These are phyloP conservation scores for Cephus runcator DNA, from an alignment of 2,888 invertebrate species.

Conservation along the genomic window DNA sequence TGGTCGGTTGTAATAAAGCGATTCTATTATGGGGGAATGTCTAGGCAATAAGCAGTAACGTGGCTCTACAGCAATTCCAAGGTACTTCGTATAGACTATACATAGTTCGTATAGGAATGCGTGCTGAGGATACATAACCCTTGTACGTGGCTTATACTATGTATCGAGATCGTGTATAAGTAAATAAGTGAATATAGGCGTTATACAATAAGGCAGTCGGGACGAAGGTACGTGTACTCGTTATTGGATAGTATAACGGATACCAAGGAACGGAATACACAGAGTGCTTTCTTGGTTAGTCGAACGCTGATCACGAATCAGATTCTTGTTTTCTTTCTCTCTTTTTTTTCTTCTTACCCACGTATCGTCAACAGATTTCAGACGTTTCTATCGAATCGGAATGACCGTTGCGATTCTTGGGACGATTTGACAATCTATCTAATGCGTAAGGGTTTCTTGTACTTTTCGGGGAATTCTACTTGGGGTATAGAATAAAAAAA, in stretches of 20 bases:
- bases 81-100: not conserved
- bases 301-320: not conserved
- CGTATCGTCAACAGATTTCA: not conserved
- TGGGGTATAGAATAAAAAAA: not conserved
- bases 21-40: constrained; percentile 34
- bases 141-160: not conserved
- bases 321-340: not conserved
- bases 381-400: too few relatives aligned
- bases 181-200: not conserved
- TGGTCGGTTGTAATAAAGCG: constrained; percentile 30
- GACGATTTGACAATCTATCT: not conserved
- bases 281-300: not conserved
- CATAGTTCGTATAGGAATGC: constrained; percentile 8
- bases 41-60: constrained; percentile 41
- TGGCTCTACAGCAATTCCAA: constrained; percentile 19
- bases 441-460: not conserved
- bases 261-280: not conserved
- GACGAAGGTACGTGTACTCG: not conserved
- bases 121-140: constrained; percentile 8
- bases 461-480: not conserved
- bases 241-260: not conserved
- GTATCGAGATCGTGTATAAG: not conserved
- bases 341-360: not conserved
- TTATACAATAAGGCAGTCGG: not conserved
- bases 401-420: not conserved